These are phyloP conservation scores for Austrolebias charrua DNA, from an alignment of 2,797 vertebrate genomes.

Conservation along the genomic window DNA sequence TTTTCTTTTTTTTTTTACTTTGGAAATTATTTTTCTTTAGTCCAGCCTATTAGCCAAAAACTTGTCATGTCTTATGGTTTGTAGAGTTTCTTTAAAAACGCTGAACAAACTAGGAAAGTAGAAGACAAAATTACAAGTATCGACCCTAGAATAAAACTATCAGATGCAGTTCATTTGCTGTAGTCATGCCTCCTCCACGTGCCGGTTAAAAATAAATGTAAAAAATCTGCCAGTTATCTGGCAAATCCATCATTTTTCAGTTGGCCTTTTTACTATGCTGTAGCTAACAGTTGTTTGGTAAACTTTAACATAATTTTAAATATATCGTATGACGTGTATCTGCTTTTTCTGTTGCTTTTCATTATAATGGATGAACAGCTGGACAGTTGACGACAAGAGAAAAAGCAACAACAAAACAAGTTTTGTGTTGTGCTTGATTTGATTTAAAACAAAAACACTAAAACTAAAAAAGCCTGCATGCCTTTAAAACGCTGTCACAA, in stretches of 20 bases:
- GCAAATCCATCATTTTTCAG: neutral
- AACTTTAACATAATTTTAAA: no score
- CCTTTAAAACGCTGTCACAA: neutral
- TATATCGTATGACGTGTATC: neutral
- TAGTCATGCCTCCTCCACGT: neutral
- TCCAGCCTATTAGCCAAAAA: neutral
- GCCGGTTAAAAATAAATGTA: neutral
- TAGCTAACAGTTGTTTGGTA: no score
- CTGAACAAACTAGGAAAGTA: neutral
- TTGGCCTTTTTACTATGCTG: neutral
- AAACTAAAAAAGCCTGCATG: no score
- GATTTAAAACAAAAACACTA: neutral
- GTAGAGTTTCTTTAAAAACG: neutral
- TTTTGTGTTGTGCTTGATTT: neutral
- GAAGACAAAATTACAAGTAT: neutral
- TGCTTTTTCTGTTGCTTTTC: neutral
- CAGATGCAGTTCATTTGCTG: no score
- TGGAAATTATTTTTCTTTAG: no score
- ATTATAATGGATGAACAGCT: neutral
- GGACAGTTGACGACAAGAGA: neutral
- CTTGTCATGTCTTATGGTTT: neutral
- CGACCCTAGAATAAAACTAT: neutral
- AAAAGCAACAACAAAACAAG: no score
- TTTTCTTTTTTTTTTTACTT: no score
- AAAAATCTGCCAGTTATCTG: neutral